A percentile compares a stretch with the other conserved stretches of the same genome.
Conservation (phyloP, 1,140 invertebrate species). For the Zaprionus taronus region DNA sequence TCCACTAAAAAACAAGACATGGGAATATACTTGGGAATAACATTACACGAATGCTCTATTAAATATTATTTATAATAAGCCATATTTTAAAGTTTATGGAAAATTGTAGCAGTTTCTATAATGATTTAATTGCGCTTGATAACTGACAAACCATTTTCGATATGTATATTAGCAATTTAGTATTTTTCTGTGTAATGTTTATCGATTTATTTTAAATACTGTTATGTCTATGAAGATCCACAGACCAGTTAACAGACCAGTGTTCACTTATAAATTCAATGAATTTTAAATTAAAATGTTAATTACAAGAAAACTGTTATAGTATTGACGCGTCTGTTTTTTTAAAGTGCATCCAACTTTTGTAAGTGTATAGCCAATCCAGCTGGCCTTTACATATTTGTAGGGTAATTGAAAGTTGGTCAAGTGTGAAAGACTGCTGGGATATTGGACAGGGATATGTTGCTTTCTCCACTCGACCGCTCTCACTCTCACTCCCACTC, state of each 20-base stretch:
- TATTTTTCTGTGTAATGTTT: neutral
- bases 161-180: neutral
- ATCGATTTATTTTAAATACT: neutral
- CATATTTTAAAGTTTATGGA: neutral
- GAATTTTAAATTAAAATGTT: neutral
- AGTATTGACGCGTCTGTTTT: neutral
- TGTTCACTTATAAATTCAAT: too few species aligned
- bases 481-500: neutral
- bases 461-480: neutral
- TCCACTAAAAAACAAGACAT: slow-evolving; percentile 36
- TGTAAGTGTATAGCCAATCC: neutral
- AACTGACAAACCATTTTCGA: neutral
- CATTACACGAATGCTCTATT: slow-evolving; percentile 5
- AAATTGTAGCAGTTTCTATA: too few species aligned
- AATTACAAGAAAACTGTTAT: neutral
- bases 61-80: neutral
- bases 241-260: too few species aligned
- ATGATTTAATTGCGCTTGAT: neutral
- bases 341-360: neutral
- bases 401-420: slow-evolving; percentile 80
- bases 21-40: too few species aligned
- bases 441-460: slow-evolving; percentile 39
- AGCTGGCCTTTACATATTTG: slow-evolving; percentile 6
- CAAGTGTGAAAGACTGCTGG: slow-evolving; percentile 63
- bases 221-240: neutral